These are phyloP conservation scores for Platanista minor DNA, from an alignment of 2,113 vertebrate species.

Conservation along the genomic window DNA sequence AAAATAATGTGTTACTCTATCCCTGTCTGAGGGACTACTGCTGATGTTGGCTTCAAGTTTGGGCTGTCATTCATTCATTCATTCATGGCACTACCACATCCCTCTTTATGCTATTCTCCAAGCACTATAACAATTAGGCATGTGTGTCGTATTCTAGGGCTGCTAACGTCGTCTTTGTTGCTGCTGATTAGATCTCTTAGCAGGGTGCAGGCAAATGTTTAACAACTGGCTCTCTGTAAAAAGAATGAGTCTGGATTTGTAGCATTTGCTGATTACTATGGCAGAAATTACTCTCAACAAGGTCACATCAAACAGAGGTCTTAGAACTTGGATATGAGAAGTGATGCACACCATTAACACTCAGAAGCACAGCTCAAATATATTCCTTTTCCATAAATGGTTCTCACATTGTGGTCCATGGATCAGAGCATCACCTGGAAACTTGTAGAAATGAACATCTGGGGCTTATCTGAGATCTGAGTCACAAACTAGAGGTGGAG, in stretches of 20 bases:
- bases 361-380: not conserved
- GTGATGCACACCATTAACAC: fast-evolving
- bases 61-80: not conserved
- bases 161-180: not conserved
- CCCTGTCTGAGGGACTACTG: not conserved
- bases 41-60: not conserved
- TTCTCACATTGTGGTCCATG: not conserved
- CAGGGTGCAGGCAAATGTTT: not conserved
- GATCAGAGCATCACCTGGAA: no score
- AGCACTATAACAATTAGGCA: not conserved
- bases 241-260: not conserved
- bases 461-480: not conserved
- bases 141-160: not conserved
- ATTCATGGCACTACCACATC: not conserved
- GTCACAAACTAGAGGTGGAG: not conserved
- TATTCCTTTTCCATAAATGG: fast-evolving
- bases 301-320: not conserved
- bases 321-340: not conserved
- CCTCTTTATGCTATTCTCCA: not conserved
- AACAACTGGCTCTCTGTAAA: not conserved
- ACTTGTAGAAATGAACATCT: not conserved
- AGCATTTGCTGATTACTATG: not conserved
- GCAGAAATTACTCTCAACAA: not conserved
- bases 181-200: not conserved
- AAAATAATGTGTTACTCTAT: not conserved